A percentile compares a stretch with the other conserved stretches of the same genome.
These are phyloP conservation scores for Damaliscus lunatus DNA, from an alignment of 2,113 vertebrate species.

Conservation along the genomic window DNA sequence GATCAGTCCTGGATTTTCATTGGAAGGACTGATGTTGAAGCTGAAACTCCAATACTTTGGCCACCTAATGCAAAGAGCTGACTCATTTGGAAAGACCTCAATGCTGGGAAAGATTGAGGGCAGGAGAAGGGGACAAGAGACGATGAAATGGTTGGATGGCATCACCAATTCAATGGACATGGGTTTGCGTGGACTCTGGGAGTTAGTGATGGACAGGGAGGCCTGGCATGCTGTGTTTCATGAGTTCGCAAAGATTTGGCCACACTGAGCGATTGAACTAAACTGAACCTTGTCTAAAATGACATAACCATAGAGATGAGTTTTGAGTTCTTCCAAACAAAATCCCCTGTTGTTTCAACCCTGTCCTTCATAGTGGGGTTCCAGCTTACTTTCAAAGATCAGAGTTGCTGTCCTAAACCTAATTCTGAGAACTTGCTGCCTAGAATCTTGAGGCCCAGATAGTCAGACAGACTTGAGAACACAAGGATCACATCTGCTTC, in stretches of 20 bases:
- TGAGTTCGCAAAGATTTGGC: accelerated
- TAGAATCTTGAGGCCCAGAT: background rate
- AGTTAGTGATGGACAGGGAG: background rate
- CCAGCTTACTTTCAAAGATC: too few species aligned
- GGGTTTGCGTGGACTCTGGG: accelerated
- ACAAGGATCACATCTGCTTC: background rate
- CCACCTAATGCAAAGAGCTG: background rate
- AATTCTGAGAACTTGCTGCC: background rate
- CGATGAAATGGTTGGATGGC: background rate
- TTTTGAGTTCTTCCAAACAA: background rate
- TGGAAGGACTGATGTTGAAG: background rate
- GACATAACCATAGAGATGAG: background rate
- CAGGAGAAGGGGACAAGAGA: background rate
- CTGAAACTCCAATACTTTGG: background rate
- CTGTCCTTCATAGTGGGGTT: background rate
- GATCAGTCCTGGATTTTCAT: background rate
- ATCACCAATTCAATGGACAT: background rate
- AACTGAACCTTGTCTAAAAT: background rate
- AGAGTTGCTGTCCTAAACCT: background rate
- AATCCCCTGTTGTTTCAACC: background rate
- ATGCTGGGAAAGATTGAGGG: background rate
- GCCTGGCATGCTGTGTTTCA: too few species aligned
- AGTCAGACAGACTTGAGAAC: background rate
- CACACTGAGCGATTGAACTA: background rate
- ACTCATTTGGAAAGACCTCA: background rate